Base-by-base conservation (phyloP, 1,140 invertebrate species). In the Cydia amplana region DNA sequence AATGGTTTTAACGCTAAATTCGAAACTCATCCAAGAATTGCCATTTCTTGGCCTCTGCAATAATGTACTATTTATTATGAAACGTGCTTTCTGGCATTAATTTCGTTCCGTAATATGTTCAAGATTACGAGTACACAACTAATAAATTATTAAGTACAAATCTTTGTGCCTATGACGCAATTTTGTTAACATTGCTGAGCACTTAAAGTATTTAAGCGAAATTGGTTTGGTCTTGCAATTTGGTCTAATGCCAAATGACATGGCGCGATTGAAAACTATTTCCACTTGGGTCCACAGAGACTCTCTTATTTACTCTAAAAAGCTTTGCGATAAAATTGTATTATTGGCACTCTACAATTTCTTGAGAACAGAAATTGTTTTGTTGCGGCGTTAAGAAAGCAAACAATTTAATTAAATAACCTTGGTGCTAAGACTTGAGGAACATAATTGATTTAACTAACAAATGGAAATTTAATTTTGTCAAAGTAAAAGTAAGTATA, bases 191-290 rank as follows among this genome's bases (percentile, higher is more conserved):
- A 18, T 25, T 49, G 65, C 18, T 64, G 25, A 75, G n/a, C 75
- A 73, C 73, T 79, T 77, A 73, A 67, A 40, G 73, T 75, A 73
- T 77, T 77, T 75, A 77, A 77, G 51, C 65, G 40, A 43, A 77
- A 51, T 74, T 28, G 67, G 60, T 55, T 77, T 75, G 49, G 55
- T 23, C 55, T 77, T 65, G 77, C 74, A 75, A 78, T 77, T 80
- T 78, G 78, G 76, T 77, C 64, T 77, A 80, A 76, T 76, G 76
- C 78, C 74, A 80, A 80, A 78, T 73, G 78, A 75, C 49, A 75
- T 74, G 49, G 73, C n/a, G 64, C 72, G 63, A 79, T 79, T 72
- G 76, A 74, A 77, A 75, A 79, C 73, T 65, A 75, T 77, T 74
- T 75, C 70, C 75, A 74, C 43, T 70, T 60, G 36, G 63, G 55